These are phyloP conservation scores for Dermolepida albohirtum DNA, from an alignment of 2,888 invertebrate genomes.

Conservation along the genomic window DNA sequence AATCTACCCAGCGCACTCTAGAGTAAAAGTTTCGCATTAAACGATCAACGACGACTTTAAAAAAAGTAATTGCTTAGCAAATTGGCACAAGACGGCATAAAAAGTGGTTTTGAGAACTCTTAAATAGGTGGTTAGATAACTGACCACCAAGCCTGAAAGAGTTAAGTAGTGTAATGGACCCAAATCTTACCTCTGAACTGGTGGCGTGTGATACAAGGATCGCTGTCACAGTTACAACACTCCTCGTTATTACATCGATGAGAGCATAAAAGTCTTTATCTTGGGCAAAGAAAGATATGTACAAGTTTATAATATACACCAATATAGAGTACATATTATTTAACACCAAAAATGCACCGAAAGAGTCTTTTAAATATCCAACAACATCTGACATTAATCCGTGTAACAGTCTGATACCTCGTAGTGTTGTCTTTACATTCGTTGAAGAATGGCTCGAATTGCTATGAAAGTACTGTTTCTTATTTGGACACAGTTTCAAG, in stretches of 20 bases:
- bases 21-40: no score
- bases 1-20: no score
- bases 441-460: neutral
- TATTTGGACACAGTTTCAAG: slow-evolving; percentile 9
- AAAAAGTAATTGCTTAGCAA: no score
- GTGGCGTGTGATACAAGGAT: slow-evolving; percentile 5
- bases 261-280: slow-evolving; percentile 2
- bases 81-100: no score
- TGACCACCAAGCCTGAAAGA: no score
- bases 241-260: neutral
- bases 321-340: slow-evolving; percentile 50
- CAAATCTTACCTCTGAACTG: slow-evolving; percentile 6
- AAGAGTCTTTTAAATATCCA: slow-evolving; percentile 48
- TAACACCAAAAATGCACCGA: slow-evolving; percentile 51
- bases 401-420: slow-evolving; percentile 49
- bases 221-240: slow-evolving; percentile 41
- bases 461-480: neutral
- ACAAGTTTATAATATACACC: slow-evolving; percentile 50
- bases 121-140: no score
- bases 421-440: slow-evolving; percentile 44
- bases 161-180: no score
- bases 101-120: no score
- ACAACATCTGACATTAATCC: slow-evolving; percentile 49
- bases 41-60: no score
- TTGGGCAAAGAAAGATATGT: slow-evolving; percentile 43